Base-by-base conservation (phyloP, 2,888 invertebrate species). In the Pyralis farinalis region DNA sequence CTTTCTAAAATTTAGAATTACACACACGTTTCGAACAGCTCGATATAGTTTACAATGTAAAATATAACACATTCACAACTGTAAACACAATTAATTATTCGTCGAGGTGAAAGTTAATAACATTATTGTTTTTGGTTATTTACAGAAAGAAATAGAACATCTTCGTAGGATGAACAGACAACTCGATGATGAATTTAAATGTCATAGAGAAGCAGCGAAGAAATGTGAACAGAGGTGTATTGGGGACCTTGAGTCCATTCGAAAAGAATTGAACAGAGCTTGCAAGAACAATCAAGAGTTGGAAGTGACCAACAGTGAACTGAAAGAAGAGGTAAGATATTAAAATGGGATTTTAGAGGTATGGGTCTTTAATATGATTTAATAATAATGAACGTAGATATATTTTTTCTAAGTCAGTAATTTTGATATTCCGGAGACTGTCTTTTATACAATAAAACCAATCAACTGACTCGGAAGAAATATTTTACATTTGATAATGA, bases 271-370 rank as follows among this genome's bases (percentile, higher is more conserved):
- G 37, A 76, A 71, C 29, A 84, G 91, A 39, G 54, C 88, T 12
- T 84, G 80, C 54, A 92, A 92, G 68, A 90, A 91, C 52, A 85
- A 91, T 45, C 86, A 92, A 60, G 92, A 94, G 40, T 78, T 91
- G 40, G 93, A 93, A 61, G 93, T 93, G 32, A 93, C 92, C 20
- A 93, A 93, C 53, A 90, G 92, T 42, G 93, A 93, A 73, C 75
- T 94, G 7, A 91, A 90, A 55, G 93, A 94, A 69, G 93, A 93
- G 87, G 93, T 94, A 71, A 58, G 79, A 16, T 9, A 12, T 32
- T 38, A 5, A 7, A 25, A 16, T 3, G 16, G 4, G 2, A 16
- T 16, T 7, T 3, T 11, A 12, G 8, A 30, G 10, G 29, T 30
- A 16, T 16, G 16, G 16, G 16, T 3, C 4, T 16, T 16, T 16